Evolutionary conservation across 2,888 invertebrate genomes (phyloP), one percentile per base, ranked within the genome.

Genomic region (Leptothorax acervorum): DNA sequence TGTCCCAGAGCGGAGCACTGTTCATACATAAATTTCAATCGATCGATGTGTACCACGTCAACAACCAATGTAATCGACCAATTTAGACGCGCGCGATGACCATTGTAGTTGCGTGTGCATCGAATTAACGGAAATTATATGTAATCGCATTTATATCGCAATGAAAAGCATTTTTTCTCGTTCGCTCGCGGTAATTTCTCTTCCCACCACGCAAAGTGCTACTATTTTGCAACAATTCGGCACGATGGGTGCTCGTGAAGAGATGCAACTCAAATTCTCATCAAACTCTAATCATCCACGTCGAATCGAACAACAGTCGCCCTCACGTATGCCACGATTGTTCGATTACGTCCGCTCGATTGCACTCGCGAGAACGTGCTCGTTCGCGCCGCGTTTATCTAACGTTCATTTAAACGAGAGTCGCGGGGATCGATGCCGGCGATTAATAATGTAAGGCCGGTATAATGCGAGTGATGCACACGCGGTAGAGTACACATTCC

Each of bases 381-480:
- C 42, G 48, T 15, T 65, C 23, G 51, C 39, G 15, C 5, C 8
- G n/a, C 53, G 28, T 76, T 76, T 66, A 68, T 66, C 57, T 71
- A 60, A 71, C 48, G 35, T 45, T 23, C 71, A 23, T 70, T 79
- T 81, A 39, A 71, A 28, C 45, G 71, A 5, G 45, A 71, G 18
- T 15, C 71, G 35, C 8, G 8, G 60, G 35, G 31, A 71, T 71
- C 71, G 79, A 28, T 31, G 55, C 12, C 31, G 28, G 28, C 55
- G 70, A 81, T 81, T 81, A 81, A 71, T 81, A 81, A 81, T 48
- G 60, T 71, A 60, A 81, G 60, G 11, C 39, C 60, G 39, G 23
- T 53, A 51, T 63, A 75, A 63, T 60, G 73, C 55, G 57, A 28
- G 39, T n/a, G 42, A 45, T 45, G 45, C 35, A 23, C 4, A 45